These are phyloP conservation scores for Steatornis caripensis DNA, from an alignment of 2,113 vertebrate genomes.

Conservation along the genomic window DNA sequence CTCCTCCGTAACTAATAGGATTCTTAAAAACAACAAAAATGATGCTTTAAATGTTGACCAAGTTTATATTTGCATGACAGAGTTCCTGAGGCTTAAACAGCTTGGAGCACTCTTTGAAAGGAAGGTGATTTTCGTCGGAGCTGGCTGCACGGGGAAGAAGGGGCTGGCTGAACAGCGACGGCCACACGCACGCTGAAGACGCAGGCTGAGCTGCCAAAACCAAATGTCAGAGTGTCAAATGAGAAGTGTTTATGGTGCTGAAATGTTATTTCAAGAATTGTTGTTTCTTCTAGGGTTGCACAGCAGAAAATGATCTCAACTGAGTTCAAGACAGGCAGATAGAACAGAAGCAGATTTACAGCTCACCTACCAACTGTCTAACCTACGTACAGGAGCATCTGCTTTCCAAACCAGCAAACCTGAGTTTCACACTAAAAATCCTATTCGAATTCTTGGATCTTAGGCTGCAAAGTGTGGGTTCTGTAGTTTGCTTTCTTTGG, in stretches of 20 bases:
- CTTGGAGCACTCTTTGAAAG: background rate
- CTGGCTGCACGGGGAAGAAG: background rate
- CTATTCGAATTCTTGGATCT: background rate
- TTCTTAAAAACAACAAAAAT: background rate
- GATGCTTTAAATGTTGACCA: background rate
- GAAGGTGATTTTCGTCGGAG: background rate
- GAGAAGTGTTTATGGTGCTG: background rate
- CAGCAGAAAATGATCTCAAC: background rate
- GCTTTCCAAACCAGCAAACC: background rate
- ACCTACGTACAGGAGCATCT: background rate
- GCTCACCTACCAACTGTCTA: background rate
- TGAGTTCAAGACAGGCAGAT: background rate
- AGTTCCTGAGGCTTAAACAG: background rate
- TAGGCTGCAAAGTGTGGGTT: background rate
- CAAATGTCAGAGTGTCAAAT: background rate
- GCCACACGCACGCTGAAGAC: background rate
- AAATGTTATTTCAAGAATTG: background rate
- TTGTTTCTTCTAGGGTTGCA: background rate
- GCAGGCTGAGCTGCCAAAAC: background rate
- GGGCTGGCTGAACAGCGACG: background rate
- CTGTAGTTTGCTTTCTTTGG: background rate
- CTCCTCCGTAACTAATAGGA: background rate
- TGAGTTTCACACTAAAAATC: background rate
- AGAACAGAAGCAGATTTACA: background rate
- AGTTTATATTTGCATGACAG: background rate